Evolutionary conservation across 2,797 vertebrate species (phyloP), one percentile per base, ranked within the genome.

Genomic region (Galagoides demidoff): DNA sequence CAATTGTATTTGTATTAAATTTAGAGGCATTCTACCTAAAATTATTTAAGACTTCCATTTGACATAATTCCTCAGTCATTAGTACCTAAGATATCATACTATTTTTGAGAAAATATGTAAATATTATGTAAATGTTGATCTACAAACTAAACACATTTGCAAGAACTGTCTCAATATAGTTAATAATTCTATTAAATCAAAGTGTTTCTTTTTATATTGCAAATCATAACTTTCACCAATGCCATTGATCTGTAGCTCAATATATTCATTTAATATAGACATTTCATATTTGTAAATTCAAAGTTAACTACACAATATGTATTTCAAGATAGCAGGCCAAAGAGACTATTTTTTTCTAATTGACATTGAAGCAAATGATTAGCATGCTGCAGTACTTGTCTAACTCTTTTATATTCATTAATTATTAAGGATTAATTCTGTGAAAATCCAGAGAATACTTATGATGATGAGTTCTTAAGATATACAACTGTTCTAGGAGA

Each of bases 341-440:
- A 95, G 86, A 93, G 71, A 83, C 22, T 45, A 55, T 93, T 97
- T 95, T 90, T 97, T 93, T 78, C 86, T 93, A 97, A 97, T 89
- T 97, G 96, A 97, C 95, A 96, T 95, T 96, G 89, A 97, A 96
- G 94, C 81, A 96, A 95, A 96, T 95, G 66, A 97, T 97, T 97
- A 97, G 94, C 93, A 98, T 97, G 85, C 93, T 59, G n/a, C 37
- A 90, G 71, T 94, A 66, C 79, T 95, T 95, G 87, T 88, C 90
- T 96, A 93, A 90, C 85, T 97, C 93, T 96, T 97, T 97, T 43
- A 94, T 92, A 90, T 92, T 95, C 91, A 96, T 97, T 96, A 97
- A 97, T 97, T 97, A 97, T 97, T 97, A 76, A 97, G 59, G 79
- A 97, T 97, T 97, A 97, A 97, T 98, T 97, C 95, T 93, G 81